Evolutionary conservation across 2,888 invertebrate species (phyloP).

Genomic region (Zygothrica quintamaculata): DNA sequence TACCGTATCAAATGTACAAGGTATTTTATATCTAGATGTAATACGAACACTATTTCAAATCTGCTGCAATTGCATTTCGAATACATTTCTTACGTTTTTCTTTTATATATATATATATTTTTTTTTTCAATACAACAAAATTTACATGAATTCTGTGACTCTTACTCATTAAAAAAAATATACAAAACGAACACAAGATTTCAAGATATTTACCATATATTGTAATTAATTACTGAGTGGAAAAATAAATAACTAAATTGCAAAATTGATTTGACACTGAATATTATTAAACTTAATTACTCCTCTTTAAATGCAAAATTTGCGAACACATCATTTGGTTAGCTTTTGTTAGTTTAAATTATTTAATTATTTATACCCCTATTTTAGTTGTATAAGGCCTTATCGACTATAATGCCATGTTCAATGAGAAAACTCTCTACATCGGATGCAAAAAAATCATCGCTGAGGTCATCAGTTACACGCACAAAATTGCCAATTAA

Average conservation of each 20-base stretch:
- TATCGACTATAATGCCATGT: slow-evolving; percentile 91
- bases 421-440: slow-evolving; percentile 96
- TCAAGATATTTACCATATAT: slow-evolving; percentile 52
- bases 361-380: not conserved
- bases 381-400: slow-evolving; percentile 83
- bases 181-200: slow-evolving; percentile 57
- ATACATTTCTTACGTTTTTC: slow-evolving; percentile 64
- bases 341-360: slow-evolving; percentile 22
- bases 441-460: slow-evolving; percentile 95
- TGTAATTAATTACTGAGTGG: slow-evolving; percentile 72
- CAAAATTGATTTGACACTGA: slow-evolving; percentile 19
- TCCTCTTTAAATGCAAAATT: slow-evolving; percentile 41
- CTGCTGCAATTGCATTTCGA: slow-evolving; percentile 59
- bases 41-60: slow-evolving; percentile 39
- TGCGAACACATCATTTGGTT: slow-evolving; percentile 75
- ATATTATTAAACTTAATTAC: slow-evolving; percentile 31
- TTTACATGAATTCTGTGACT: slow-evolving; percentile 39
- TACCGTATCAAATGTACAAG: slow-evolving; percentile 41
- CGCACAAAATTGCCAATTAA: slow-evolving; percentile 96
- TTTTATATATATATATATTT: slow-evolving; percentile 30
- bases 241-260: slow-evolving; percentile 63
- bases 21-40: slow-evolving; percentile 54
- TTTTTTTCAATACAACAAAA: slow-evolving; percentile 27
- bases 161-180: slow-evolving; percentile 40
- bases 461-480: slow-evolving; percentile 93